Evolutionary conservation across 1,140 invertebrate species (phyloP).

Genomic region (Leptinotarsa defecta): DNA sequence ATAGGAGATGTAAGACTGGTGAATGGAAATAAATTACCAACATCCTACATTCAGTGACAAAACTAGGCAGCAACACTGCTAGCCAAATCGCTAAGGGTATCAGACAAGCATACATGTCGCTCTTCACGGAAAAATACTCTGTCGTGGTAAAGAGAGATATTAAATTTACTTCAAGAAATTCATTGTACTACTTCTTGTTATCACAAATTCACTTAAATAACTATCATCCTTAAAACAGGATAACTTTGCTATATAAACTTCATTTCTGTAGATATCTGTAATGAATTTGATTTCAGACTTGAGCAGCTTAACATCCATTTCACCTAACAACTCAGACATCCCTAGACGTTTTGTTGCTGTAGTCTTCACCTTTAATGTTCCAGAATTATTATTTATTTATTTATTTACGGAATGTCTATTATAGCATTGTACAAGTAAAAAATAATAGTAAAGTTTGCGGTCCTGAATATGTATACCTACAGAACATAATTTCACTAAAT

Average conservation of each 20-base stretch:
- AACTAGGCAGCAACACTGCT: conserved; percentile 20
- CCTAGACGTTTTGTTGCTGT: neutral
- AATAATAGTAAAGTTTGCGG: too few species aligned
- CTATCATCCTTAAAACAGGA: conserved; percentile 3
- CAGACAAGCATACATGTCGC: conserved; percentile 15
- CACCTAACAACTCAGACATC: neutral
- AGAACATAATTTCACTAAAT: too few species aligned
- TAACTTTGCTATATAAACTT: conserved; percentile 8
- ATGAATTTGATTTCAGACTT: neutral
- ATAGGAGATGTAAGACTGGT: conserved; percentile 28
- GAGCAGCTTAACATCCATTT: neutral
- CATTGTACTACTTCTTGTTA: conserved; percentile 3
- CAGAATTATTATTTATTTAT: too few species aligned
- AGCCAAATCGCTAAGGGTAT: conserved; percentile 22
- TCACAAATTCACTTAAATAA: conserved; percentile 21
- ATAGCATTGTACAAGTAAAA: too few species aligned
- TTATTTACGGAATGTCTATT: too few species aligned
- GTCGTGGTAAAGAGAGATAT: neutral
- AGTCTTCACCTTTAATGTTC: conserved; percentile 16
- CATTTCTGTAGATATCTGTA: conserved; percentile 7
- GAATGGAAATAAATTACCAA: conserved; percentile 29
- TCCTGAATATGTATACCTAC: too few species aligned
- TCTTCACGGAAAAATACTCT: conserved; percentile 17
- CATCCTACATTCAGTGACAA: conserved; percentile 30
- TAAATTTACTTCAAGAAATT: conserved; percentile 22